Evolutionary conservation across 2,888 invertebrate species (phyloP).

Genomic region (Lymantria dispar): DNA sequence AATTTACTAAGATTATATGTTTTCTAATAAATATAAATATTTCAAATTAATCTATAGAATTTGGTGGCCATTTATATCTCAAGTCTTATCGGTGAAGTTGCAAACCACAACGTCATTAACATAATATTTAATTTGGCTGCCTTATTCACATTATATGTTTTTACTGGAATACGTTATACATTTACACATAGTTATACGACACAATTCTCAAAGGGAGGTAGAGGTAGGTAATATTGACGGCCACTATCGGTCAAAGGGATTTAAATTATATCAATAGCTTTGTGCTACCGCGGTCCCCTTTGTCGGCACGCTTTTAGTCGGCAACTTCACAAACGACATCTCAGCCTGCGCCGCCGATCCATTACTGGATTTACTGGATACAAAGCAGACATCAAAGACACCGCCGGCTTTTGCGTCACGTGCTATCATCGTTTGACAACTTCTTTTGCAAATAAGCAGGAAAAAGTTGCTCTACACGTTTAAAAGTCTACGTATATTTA

Average conservation of each 20-base stretch:
- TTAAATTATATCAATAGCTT: constrained; percentile 77
- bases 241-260: constrained; percentile 62
- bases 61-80: too few relatives aligned
- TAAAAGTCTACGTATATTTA: too few relatives aligned
- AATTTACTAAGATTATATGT: too few relatives aligned
- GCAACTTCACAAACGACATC: constrained; percentile 59
- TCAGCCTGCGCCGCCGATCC: constrained; percentile 57
- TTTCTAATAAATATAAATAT: too few relatives aligned
- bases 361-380: constrained; percentile 53
- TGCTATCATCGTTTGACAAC: constrained; percentile 53
- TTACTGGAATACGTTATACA: too few relatives aligned
- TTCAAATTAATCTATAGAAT: too few relatives aligned
- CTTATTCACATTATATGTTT: too few relatives aligned
- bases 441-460: constrained; percentile 20
- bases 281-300: constrained; percentile 71
- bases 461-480: constrained; percentile 5
- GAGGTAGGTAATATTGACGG: constrained; percentile 52
- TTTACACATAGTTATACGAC: neutral
- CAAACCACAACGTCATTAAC: too few relatives aligned
- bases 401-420: constrained; percentile 64
- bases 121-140: too few relatives aligned
- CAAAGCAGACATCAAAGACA: constrained; percentile 66
- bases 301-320: constrained; percentile 62
- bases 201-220: constrained; percentile 44
- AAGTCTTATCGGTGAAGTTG: too few relatives aligned